A percentile compares a stretch with the other conserved stretches of the same genome.
phyloP scores from a whole-genome alignment of 53 echinoderm and acorn worm species.

The Apostichopus leukothele region DNA sequence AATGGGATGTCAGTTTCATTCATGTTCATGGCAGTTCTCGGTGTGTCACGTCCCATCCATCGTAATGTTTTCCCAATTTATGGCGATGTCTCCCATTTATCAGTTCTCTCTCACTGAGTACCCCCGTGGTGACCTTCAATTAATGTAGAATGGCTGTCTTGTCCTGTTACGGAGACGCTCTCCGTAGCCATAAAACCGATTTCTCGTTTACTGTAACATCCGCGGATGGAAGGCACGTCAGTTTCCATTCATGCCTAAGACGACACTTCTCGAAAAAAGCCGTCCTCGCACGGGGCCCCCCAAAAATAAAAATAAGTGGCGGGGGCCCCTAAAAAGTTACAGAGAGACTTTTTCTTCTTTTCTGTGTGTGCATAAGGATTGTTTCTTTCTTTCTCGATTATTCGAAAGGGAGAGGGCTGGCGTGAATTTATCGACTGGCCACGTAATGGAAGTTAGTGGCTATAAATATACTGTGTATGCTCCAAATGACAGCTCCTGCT shows the following conservation, averaged over 20 bases:
- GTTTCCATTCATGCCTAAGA: not conserved
- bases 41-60: too few relatives aligned
- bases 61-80: too few relatives aligned
- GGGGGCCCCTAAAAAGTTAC: not conserved
- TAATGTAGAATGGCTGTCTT: not conserved
- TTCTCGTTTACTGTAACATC: too few relatives aligned
- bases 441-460: not conserved
- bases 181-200: not conserved
- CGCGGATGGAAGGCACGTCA: not conserved
- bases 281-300: not conserved
- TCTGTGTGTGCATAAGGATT: conserved; percentile 1
- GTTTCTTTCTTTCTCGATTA: not conserved
- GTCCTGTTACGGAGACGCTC: not conserved
- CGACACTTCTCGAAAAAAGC: not conserved
- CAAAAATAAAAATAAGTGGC: conserved; percentile 6
- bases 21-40: too few relatives aligned
- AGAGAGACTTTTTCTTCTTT: not conserved
- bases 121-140: not conserved
- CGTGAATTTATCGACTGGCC: conserved; percentile 6
- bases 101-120: too few relatives aligned
- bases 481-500: not conserved
- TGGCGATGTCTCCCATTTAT: too few relatives aligned
- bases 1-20: too few relatives aligned
- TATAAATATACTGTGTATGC: not conserved
- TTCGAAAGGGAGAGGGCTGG: not conserved